phyloP scores from a whole-genome alignment of 2,888 invertebrate species.

The Pyrrhia umbra region DNA sequence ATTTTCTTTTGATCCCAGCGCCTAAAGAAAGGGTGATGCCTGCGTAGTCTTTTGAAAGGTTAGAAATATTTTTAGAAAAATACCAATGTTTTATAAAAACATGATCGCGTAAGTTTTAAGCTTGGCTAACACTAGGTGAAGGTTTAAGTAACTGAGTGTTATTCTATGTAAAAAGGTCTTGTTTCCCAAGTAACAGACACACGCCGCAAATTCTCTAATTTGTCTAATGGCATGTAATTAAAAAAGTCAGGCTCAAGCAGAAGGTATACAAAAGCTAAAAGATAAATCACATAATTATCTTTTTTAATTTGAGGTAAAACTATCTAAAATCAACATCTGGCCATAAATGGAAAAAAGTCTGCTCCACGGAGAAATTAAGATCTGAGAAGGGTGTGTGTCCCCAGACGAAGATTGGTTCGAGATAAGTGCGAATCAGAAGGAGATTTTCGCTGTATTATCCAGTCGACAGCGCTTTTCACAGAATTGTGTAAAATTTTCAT shows the following conservation, averaged over 20 bases:
- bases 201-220: not conserved
- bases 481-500: constrained; percentile 4
- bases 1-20: constrained; percentile 25
- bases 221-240: not conserved
- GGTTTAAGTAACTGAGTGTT: too few species aligned
- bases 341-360: constrained; percentile 20
- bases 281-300: not conserved
- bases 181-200: not conserved
- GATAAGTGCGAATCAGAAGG: constrained; percentile 30
- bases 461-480: not conserved
- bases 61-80: constrained; percentile 1
- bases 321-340: constrained; percentile 51
- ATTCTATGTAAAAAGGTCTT: too few species aligned
- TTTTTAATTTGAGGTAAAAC: constrained; percentile 9
- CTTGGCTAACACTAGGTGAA: too few species aligned
- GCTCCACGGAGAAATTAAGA: constrained; percentile 57
- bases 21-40: constrained; percentile 5
- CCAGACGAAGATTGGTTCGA: constrained; percentile 31
- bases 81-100: constrained; percentile 1
- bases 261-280: constrained; percentile 1
- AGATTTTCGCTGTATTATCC: constrained; percentile 1
- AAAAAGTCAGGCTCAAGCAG: not conserved
- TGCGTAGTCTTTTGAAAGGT: constrained; percentile 18
- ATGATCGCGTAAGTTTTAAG: not conserved
- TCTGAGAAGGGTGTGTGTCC: constrained; percentile 30